Evolutionary conservation across 2,797 vertebrate species (phyloP), one percentile per base, ranked within the genome.

Genomic region (Pangasius macronema): DNA sequence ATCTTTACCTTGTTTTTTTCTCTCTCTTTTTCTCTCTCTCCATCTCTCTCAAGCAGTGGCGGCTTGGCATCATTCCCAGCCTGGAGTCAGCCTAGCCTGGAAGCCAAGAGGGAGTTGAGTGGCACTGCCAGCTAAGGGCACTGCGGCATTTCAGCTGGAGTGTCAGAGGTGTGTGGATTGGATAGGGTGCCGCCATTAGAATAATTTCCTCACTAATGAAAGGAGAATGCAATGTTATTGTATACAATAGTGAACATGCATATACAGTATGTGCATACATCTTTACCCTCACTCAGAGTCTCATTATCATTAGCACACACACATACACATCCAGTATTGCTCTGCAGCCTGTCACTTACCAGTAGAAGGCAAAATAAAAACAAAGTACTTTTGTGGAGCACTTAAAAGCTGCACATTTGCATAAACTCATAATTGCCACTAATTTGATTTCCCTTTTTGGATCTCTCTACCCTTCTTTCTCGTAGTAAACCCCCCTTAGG

Each of bases 81-180:
- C 87, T 89, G 68, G 87, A 91, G 87, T 85, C 86, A 88, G 87
- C 89, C 59, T 90, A 87, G 89, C 89, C 90, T 87, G 86, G 88
- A 88, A 88, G 87, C 87, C 84, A 85, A 87, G 84, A 91, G 86
- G 87, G 86, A 84, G 87, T 72, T 89, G 88, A 91, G 86, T 88
- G 91, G 86, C 89, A 90, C 85, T 89, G 87, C 90, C 89, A 91
- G 90, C 87, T 91, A 91, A 89, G 91, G 90, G 90, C 90, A 89
- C 92, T 92, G 92, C 91, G 88, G 88, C 92, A 92, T 92, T 92
- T 90, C 79, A 88, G 89, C 91, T 89, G 85, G 75, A 85, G 85
- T 75, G 88, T 83, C 89, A 46, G 76, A 88, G 86, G 85, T 65
- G 36, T 73, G 55, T 86, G 83, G 80, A 77, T 27, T 55, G 73